Conservation (phyloP, 2,797 vertebrate genomes). For the Menidia menidia region DNA sequence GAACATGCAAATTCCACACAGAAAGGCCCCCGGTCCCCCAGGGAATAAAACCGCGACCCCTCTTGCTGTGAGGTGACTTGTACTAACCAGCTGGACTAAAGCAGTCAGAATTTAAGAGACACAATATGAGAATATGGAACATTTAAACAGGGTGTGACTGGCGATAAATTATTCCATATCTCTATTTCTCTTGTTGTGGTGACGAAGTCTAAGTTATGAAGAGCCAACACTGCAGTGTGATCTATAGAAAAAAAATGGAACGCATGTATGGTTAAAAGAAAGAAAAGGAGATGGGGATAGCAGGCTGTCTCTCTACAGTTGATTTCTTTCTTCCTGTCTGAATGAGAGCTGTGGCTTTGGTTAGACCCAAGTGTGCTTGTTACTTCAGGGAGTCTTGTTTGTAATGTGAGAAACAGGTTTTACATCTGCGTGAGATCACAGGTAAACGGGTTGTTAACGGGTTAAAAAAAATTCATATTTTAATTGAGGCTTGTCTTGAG, state of each 20-base stretch:
- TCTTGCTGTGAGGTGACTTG: no score
- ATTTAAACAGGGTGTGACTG: neutral
- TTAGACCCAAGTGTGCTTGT: slow-evolving; percentile 53
- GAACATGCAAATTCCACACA: no score
- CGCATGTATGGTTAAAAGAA: slow-evolving; percentile 4
- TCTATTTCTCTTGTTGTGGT: neutral
- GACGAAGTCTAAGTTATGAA: neutral
- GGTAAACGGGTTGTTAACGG: neutral
- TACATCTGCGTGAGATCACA: slow-evolving; percentile 2
- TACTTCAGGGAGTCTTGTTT: slow-evolving; percentile 29
- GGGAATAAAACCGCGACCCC: no score
- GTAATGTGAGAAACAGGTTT: neutral
- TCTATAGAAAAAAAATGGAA: neutral
- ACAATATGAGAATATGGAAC: neutral
- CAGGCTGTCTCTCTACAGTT: slow-evolving; percentile 21
- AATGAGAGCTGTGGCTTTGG: slow-evolving; percentile 50
- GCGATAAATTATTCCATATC: neutral
- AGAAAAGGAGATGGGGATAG: neutral
- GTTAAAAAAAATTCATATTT: neutral
- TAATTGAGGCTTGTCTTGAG: neutral
- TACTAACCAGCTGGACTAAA: no score
- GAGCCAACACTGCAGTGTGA: neutral
- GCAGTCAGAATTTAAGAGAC: no score
- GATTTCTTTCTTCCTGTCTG: slow-evolving; percentile 64
- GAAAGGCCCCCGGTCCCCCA: no score